phyloP scores from a whole-genome alignment of 2,797 vertebrate species.

The Chrysolophus pictus region DNA sequence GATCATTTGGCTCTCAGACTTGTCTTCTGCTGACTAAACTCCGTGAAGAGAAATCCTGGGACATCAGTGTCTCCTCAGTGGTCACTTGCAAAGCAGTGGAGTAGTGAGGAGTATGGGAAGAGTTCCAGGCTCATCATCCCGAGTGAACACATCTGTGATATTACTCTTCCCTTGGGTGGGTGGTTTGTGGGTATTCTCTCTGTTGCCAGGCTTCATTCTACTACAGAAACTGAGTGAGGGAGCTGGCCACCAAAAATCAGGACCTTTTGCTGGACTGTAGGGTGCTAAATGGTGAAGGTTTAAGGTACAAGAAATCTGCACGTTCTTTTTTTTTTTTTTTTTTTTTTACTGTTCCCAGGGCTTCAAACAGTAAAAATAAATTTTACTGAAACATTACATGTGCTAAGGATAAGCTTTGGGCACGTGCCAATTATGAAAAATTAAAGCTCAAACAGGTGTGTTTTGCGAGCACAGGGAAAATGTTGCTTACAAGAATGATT shows the following conservation, averaged over 20 bases:
- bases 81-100: not conserved
- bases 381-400: conserved; percentile 37
- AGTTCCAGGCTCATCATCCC: not conserved
- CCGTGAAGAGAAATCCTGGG: not conserved
- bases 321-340: not conserved
- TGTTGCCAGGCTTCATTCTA: not conserved
- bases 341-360: not conserved
- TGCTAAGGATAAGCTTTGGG: conserved; percentile 53
- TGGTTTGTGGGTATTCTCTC: not conserved
- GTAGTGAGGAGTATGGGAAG: not conserved
- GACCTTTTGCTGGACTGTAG: not conserved
- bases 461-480: conserved; percentile 40
- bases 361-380: conserved; percentile 21
- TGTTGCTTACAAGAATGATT: conserved; percentile 25
- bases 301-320: conserved; percentile 15
- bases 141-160: not conserved
- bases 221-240: not conserved
- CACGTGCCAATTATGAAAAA: conserved; percentile 12
- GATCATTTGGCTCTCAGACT: not conserved
- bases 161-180: not conserved
- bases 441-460: conserved; percentile 35
- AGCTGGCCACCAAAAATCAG: not conserved
- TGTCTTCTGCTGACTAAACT: not conserved
- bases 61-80: not conserved
- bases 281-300: not conserved